A percentile compares a stretch with the other conserved stretches of the same genome.
These are phyloP conservation scores for Colaptes auratus DNA, from an alignment of 2,113 vertebrate species.

Conservation along the genomic window DNA sequence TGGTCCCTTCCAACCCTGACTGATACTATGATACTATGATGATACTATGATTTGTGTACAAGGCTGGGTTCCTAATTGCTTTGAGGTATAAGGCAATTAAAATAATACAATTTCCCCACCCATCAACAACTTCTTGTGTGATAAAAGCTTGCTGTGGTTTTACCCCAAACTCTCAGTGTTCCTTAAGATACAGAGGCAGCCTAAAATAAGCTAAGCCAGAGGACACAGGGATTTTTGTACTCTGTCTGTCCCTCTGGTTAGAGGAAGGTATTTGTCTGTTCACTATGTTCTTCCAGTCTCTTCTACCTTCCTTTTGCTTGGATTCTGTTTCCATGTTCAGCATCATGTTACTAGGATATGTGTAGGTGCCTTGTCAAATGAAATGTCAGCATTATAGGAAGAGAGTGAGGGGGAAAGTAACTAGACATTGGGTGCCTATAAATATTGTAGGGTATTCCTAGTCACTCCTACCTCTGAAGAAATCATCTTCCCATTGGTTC, in stretches of 20 bases:
- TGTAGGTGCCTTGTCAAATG: neutral
- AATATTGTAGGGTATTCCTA: neutral
- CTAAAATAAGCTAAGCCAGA: neutral
- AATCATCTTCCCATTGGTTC: neutral
- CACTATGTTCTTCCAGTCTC: neutral
- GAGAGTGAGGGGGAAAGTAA: neutral
- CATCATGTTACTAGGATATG: neutral
- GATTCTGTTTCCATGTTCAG: neutral
- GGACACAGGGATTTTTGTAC: neutral
- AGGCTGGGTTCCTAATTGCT: neutral
- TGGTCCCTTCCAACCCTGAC: too few species aligned
- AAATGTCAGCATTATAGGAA: neutral
- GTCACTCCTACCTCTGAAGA: neutral
- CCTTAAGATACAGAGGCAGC: neutral
- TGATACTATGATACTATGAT: too few species aligned
- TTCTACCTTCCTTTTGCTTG: neutral
- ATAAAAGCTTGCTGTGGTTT: neutral
- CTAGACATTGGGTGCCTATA: neutral
- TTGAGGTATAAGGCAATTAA: conserved; percentile 1
- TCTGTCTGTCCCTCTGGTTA: neutral
- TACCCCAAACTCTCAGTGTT: neutral
- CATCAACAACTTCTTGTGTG: neutral
- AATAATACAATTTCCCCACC: neutral
- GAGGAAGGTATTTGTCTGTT: neutral
- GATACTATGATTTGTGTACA: too few species aligned